Base-by-base conservation (phyloP, 2,888 invertebrate species). In the Lomographa bimaculata region DNA sequence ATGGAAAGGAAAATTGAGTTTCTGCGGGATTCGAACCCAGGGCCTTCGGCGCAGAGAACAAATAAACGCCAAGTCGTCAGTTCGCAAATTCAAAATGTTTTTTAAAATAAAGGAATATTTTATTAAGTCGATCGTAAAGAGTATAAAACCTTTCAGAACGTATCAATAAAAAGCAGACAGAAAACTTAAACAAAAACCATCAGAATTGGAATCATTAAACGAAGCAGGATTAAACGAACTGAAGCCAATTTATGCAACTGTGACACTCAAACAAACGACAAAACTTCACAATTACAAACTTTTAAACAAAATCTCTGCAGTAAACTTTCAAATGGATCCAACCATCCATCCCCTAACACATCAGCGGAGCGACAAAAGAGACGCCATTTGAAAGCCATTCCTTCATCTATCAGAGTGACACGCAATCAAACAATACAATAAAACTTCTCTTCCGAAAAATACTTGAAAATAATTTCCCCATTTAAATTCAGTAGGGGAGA, bases 361-460 rank as follows among this genome's bases (percentile, higher is more conserved):
- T 81, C 79, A 75, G 74, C 55, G 55, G 55, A 60, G 62, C 69
- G 71, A 79, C 77, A 82, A 81, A 79, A 61, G 71, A 66, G 70
- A 64, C 63, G 78, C 76, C 80, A 71, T 85, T 83, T 82, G 65
- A 68, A 72, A 73, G 72, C 72, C 68, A 71, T 81, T 80, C 74
- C 75, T 80, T 76, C 84, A 87, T 87, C 84, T 82, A 82, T 85
- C 83, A 83, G 78, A 74, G 76, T 84, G 87, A 86, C 87, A 86
- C 71, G 82, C 81, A 89, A 89, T 87, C 87, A 87, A 87, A 87
- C 84, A 87, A 86, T 87, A 89, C 85, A 89, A 89, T 87, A 85
- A 87, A 87, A 85, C 78, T 85, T 85, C 80, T 82, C 76, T 79
- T 63, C 73, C 77, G 76, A 86, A 89, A 87, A 87, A 86, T 87